These are phyloP conservation scores for Petrocephalus microphthalmus DNA, from an alignment of 2,113 vertebrate species.

Conservation along the genomic window DNA sequence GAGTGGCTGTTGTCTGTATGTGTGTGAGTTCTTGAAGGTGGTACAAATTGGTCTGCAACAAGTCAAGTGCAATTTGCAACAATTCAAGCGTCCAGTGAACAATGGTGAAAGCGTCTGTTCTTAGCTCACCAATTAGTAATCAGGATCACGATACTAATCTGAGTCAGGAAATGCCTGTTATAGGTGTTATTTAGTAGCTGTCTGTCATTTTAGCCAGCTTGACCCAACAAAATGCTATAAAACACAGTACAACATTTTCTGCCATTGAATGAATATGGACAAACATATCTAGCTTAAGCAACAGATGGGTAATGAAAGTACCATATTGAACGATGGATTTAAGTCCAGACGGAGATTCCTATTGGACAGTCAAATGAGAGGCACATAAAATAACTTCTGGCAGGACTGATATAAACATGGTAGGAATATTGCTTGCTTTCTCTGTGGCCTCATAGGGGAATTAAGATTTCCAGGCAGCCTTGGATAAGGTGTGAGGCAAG, in stretches of 20 bases:
- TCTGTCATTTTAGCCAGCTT: not conserved
- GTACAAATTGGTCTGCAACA: not conserved
- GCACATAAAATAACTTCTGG: not conserved
- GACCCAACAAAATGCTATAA: not conserved
- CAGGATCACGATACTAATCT: not conserved
- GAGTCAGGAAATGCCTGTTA: not conserved
- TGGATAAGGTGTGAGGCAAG: not conserved
- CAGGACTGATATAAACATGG: not conserved
- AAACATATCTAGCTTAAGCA: not conserved
- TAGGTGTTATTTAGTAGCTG: too few species aligned
- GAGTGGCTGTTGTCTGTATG: not conserved
- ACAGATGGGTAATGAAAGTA: not conserved
- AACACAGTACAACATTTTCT: not conserved
- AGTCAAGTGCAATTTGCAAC: too few species aligned
- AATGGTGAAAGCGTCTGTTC: not conserved
- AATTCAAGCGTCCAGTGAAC: not conserved
- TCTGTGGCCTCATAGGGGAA: not conserved
- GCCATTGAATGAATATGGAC: not conserved
- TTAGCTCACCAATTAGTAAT: not conserved
- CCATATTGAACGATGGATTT: not conserved
- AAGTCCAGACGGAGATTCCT: not conserved
- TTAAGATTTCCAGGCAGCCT: not conserved
- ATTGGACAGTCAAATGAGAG: not conserved
- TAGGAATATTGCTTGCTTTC: not conserved
- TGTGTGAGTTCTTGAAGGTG: not conserved